A percentile compares a stretch with the other conserved stretches of the same genome.
Evolutionary conservation across 2,113 vertebrate genomes (phyloP).

Genomic region (Gasterosteus aculeatus): DNA sequence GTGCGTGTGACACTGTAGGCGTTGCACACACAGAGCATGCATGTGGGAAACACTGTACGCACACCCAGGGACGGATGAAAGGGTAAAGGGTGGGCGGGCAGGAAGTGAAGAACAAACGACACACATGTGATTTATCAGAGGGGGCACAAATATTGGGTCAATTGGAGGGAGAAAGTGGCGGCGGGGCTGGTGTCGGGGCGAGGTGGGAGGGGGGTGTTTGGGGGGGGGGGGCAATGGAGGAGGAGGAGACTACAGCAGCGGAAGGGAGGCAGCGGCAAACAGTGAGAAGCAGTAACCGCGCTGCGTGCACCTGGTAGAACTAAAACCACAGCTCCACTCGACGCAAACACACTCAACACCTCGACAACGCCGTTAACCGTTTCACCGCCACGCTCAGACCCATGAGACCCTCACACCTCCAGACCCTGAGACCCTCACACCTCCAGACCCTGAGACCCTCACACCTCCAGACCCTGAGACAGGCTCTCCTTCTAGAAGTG

Average conservation of each 20-base stretch:
- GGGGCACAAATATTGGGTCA: slow-evolving; percentile 32
- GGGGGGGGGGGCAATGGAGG: slow-evolving; percentile 53
- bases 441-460: too few relatives aligned
- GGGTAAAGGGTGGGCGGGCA: slow-evolving; percentile 62
- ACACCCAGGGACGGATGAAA: slow-evolving; percentile 69
- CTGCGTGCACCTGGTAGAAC: slow-evolving; percentile 84
- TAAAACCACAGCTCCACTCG: slow-evolving; percentile 71
- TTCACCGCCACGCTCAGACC: slow-evolving; percentile 59
- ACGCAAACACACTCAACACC: slow-evolving; percentile 74
- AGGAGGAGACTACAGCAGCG: slow-evolving; percentile 66
- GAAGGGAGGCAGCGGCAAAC: slow-evolving; percentile 87
- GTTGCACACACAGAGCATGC: slow-evolving; percentile 63
- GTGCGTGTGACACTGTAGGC: slow-evolving; percentile 47
- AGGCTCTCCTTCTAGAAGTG: too few relatives aligned
- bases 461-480: too few relatives aligned
- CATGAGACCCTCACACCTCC: too few relatives aligned
- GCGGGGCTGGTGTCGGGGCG: background rate
- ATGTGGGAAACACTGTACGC: slow-evolving; percentile 71
- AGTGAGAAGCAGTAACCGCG: slow-evolving; percentile 84
- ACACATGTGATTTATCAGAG: slow-evolving; percentile 67
- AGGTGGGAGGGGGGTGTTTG: too few relatives aligned
- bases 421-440: too few relatives aligned
- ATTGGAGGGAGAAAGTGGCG: slow-evolving; percentile 37
- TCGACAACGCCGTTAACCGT: slow-evolving; percentile 75
- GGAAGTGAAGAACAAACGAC: slow-evolving; percentile 72